Evolutionary conservation across 1,140 invertebrate genomes (phyloP).

Genomic region (Zaprionus inermis): DNA sequence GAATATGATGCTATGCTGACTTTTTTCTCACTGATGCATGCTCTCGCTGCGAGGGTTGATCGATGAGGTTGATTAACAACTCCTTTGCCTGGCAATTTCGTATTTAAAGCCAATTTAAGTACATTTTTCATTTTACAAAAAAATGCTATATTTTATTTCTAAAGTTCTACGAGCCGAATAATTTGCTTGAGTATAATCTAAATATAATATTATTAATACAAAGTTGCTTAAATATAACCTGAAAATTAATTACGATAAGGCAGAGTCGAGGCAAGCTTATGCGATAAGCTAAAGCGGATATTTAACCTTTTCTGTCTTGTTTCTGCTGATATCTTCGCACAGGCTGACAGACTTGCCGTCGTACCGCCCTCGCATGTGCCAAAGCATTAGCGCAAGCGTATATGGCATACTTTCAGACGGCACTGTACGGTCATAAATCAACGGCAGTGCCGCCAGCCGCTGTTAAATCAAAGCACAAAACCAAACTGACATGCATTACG

Average conservation of each 20-base stretch:
- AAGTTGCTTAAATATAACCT: too few relatives aligned
- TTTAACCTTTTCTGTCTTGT: neutral
- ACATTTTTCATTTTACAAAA: too few relatives aligned
- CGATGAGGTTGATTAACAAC: neutral
- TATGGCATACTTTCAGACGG: conserved; percentile 41
- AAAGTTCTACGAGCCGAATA: too few relatives aligned
- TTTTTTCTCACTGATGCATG: conserved; percentile 48
- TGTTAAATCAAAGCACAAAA: conserved; percentile 79
- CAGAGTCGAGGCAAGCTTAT: too few relatives aligned
- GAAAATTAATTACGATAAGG: too few relatives aligned
- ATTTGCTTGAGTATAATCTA: too few relatives aligned
- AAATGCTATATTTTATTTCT: too few relatives aligned
- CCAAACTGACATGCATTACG: conserved; percentile 79
- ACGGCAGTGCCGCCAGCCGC: conserved; percentile 46
- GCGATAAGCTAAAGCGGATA: too few relatives aligned
- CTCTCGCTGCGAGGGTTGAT: conserved; percentile 22
- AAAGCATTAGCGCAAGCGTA: neutral
- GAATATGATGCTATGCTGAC: conserved; percentile 11
- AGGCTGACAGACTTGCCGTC: neutral
- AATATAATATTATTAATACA: too few relatives aligned
- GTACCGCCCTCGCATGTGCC: neutral
- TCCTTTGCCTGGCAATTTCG: too few relatives aligned
- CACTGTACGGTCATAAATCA: conserved; percentile 65
- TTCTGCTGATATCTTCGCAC: too few relatives aligned
- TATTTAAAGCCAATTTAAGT: too few relatives aligned